A percentile compares a stretch with the other conserved stretches of the same genome.
These are phyloP conservation scores for Oxygymnocypris stewartii DNA, from an alignment of 2,113 vertebrate species.

Conservation along the genomic window DNA sequence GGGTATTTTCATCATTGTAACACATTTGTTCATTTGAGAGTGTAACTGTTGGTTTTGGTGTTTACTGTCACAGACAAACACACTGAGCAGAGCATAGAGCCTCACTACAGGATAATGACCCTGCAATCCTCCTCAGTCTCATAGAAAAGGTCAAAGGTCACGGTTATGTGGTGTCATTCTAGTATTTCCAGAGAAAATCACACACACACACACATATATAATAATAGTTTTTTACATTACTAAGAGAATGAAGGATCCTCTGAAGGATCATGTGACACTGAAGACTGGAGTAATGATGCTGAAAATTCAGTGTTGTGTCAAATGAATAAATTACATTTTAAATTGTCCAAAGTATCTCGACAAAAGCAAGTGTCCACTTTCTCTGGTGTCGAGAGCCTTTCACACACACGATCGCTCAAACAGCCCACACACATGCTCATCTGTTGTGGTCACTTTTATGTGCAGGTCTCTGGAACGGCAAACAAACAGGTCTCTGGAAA, in stretches of 20 bases:
- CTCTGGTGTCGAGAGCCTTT: neutral
- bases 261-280: neutral
- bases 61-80: slow-evolving; percentile 19
- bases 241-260: too few species aligned
- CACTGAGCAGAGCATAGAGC: neutral
- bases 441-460: slow-evolving; percentile 3
- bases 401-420: slow-evolving; percentile 5
- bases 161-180: neutral
- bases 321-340: too few species aligned
- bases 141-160: slow-evolving; percentile 12
- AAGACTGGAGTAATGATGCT: neutral
- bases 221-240: too few species aligned
- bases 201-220: neutral
- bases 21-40: neutral
- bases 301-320: neutral
- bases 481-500: slow-evolving; percentile 18
- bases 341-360: neutral
- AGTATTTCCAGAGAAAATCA: neutral
- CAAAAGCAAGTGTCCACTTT: slow-evolving; percentile 8
- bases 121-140: neutral
- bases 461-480: slow-evolving; percentile 1
- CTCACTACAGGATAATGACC: neutral
- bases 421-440: slow-evolving; percentile 4
- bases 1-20: neutral
- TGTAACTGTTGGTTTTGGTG: slow-evolving; percentile 12